phyloP scores from a whole-genome alignment of 2,888 invertebrate species.

The Standfussiana lucernea region DNA sequence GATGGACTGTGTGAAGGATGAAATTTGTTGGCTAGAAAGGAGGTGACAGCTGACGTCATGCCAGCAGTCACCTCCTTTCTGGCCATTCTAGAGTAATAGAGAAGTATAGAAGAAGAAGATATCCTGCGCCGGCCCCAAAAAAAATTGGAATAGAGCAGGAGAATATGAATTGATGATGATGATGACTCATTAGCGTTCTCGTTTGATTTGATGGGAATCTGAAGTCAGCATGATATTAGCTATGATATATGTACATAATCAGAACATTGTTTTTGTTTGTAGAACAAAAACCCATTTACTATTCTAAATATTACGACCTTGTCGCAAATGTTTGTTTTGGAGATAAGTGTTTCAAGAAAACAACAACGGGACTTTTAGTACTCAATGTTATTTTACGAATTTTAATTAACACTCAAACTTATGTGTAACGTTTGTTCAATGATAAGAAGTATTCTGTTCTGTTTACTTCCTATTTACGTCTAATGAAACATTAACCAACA shows the following conservation, averaged over 20 bases:
- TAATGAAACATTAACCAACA: not conserved
- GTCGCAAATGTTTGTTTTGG: conserved; percentile 15
- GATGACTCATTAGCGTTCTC: not conserved
- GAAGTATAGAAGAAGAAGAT: too few relatives aligned
- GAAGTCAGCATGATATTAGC: not conserved
- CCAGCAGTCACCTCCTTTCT: too few relatives aligned
- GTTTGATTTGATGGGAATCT: not conserved
- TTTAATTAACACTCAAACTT: not conserved
- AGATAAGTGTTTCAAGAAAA: not conserved
- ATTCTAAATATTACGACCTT: conserved; percentile 1
- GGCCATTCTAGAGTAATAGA: too few relatives aligned
- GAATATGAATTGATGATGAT: too few relatives aligned
- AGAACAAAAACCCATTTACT: not conserved
- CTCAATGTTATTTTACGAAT: not conserved
- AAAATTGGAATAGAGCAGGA: too few relatives aligned
- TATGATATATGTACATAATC: too few relatives aligned
- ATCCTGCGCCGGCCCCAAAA: too few relatives aligned
- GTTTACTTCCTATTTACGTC: not conserved
- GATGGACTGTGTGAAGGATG: too few relatives aligned
- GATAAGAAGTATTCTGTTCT: not conserved
- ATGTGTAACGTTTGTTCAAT: conserved; percentile 8
- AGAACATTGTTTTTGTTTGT: too few relatives aligned
- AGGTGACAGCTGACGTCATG: too few relatives aligned
- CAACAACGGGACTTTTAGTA: not conserved
- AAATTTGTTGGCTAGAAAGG: too few relatives aligned